Evolutionary conservation across 2,113 vertebrate species (phyloP).

Genomic region (Thunnus maccoyii): DNA sequence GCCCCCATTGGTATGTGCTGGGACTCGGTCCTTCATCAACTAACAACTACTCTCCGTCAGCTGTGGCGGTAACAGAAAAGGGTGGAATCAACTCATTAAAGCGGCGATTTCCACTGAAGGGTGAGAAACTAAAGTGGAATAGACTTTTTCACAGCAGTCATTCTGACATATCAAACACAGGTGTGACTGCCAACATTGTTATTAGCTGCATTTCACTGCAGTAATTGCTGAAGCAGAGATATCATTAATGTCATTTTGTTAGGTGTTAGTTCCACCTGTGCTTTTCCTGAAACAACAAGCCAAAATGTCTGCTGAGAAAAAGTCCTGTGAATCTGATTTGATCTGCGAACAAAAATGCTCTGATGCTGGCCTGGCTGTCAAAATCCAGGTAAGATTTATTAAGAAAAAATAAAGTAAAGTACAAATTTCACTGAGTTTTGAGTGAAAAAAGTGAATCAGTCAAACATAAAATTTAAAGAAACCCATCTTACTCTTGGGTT

Average conservation of each 20-base stretch:
- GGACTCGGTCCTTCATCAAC: not conserved
- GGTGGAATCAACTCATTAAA: not conserved
- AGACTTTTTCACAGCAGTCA: not conserved
- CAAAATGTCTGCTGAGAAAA: not conserved
- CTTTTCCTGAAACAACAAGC: not conserved
- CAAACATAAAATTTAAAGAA: not conserved
- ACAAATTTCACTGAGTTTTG: not conserved
- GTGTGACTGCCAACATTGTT: not conserved
- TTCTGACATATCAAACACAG: conserved; percentile 3
- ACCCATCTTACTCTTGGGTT: not conserved
- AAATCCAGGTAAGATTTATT: not conserved
- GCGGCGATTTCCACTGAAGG: not conserved
- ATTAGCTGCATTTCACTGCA: not conserved
- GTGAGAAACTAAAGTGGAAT: too few relatives aligned
- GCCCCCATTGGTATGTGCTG: not conserved
- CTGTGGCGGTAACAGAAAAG: not conserved
- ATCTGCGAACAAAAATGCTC: not conserved
- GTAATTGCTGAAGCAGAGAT: too few relatives aligned
- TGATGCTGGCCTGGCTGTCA: not conserved
- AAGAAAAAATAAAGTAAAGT: not conserved
- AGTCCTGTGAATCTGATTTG: not conserved
- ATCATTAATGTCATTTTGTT: not conserved
- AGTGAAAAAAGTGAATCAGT: not conserved
- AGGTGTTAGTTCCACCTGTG: not conserved
- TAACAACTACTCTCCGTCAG: not conserved